Base-by-base conservation (phyloP, 1,140 invertebrate genomes). In the Tetramorium alpestre region DNA sequence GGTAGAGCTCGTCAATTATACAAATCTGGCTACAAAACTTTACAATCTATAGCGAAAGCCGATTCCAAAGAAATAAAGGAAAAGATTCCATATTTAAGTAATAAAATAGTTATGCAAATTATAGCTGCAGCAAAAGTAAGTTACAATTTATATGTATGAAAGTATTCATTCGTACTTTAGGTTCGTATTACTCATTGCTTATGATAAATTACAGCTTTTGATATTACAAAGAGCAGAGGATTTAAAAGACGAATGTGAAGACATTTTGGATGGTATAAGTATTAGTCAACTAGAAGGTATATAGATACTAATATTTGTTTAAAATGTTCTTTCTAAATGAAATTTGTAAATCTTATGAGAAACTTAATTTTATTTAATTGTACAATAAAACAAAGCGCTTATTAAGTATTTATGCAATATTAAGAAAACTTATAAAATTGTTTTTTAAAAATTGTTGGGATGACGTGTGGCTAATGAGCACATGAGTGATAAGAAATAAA, bases 1-100 rank as follows among this genome's bases (percentile, higher is more conserved):
- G 97, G 97, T 80, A 96, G 98, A 87, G 99, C 99, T 0, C 96
- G 96, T 80, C 98, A 99, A 93, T 94, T 99, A 7, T 97, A 97
- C 93, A 96, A 97, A 89, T 98, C 98, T 28, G 98, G 98, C 0
- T 99, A 96, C 94, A 97, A 96, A 94, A 97, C 96, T 6, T 94
- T 99, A 10, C 96, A 97, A 88, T 96, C 96, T 72, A 96, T 99
- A 72, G 98, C 98, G 18, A 96, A 96, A 88, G 97, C 97, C 4
- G 95, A 97, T 28, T 96, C 97, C 0, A 95, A 96, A 8, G 95
- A 96, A 18, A 95, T 99, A 62, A 95, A 97, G 0, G 94, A 96
- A 62, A 94, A 95, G 85, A 96, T 99, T 10, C 96, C 97, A 75
- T 97, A 98, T 93, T 96, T 99, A 92, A 96, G 97, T 0, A 94